Conservation (phyloP, 35 echinoderm and acorn worm species). For the Strongylocentrotus purpuratus region DNA sequence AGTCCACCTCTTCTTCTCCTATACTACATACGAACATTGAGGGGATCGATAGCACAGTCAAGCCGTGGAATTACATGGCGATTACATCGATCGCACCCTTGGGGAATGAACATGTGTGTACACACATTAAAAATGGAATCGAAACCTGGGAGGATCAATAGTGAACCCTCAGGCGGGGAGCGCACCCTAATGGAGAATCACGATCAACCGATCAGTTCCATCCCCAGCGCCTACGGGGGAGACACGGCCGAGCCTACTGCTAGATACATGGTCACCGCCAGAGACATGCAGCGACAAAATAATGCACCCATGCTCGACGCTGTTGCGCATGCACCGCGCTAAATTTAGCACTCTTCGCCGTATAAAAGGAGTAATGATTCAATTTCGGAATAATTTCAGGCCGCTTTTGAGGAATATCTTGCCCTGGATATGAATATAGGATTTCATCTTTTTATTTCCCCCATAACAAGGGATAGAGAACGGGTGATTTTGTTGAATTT, state of each 20-base stretch:
- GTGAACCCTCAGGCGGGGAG: background rate
- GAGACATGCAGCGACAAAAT: background rate
- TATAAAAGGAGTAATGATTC: background rate
- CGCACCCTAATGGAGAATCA: constrained; percentile 43
- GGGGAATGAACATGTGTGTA: constrained; percentile 47
- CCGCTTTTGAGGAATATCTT: background rate
- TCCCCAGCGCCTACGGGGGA: background rate
- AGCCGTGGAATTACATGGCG: constrained; percentile 38
- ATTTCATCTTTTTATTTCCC: background rate
- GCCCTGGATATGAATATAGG: background rate
- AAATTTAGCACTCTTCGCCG: background rate
- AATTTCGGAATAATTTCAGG: background rate
- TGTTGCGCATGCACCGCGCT: too few relatives aligned
- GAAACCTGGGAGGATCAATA: constrained; percentile 41
- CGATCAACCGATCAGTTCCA: background rate
- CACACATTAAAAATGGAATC: constrained; percentile 52
- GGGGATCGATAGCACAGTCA: constrained; percentile 25
- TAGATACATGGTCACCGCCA: background rate
- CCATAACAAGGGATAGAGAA: too few relatives aligned
- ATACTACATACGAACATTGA: background rate
- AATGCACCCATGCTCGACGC: too few relatives aligned
- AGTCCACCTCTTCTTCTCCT: background rate
- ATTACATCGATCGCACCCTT: constrained; percentile 47
- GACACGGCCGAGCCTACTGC: background rate
- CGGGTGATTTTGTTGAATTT: too few relatives aligned